Conservation (phyloP, 2,797 vertebrate species). For the Danio kyathit region DNA sequence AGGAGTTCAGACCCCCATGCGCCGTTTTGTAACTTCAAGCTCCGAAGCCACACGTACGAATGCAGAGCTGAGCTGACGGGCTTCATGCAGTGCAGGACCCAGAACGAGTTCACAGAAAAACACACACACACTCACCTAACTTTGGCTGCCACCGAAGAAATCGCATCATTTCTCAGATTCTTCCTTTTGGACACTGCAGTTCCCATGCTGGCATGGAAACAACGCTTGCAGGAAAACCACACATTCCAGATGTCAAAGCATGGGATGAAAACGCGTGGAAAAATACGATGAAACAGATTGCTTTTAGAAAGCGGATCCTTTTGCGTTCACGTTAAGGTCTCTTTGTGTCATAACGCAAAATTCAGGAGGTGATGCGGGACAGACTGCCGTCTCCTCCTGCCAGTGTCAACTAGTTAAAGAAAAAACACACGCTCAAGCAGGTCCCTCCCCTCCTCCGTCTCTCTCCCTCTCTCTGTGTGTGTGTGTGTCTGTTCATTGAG, state of each 20-base stretch:
- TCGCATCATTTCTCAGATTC: conserved; percentile 94
- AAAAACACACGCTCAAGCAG: conserved; percentile 48
- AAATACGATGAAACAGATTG: conserved; percentile 34
- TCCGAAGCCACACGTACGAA: conserved; percentile 17
- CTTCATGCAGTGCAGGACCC: conserved; percentile 29
- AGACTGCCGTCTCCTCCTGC: conserved; percentile 23
- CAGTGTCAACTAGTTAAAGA: conserved; percentile 68
- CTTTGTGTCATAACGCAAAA: conserved; percentile 4
- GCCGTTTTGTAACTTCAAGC: conserved; percentile 44
- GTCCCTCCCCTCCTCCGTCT: conserved; percentile 22
- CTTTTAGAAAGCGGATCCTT: conserved; percentile 7
- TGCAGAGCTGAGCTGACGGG: conserved; percentile 13
- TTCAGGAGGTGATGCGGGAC: conserved; percentile 56
- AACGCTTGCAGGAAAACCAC: conserved; percentile 75
- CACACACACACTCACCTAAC: conserved; percentile 86
- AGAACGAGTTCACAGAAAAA: conserved; percentile 28
- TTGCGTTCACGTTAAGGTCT: background rate
- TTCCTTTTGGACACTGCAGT: conserved; percentile 95
- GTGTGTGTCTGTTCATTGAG: conserved; percentile 70
- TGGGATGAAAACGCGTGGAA: conserved; percentile 62
- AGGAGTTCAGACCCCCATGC: conserved; percentile 6
- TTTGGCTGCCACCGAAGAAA: conserved; percentile 97
- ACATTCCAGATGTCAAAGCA: conserved; percentile 78
- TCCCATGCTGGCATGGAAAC: conserved; percentile 91
- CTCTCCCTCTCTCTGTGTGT: conserved; percentile 45